Base-by-base conservation (phyloP, 2,113 vertebrate species). In the Mystacornis crossleyi region DNA sequence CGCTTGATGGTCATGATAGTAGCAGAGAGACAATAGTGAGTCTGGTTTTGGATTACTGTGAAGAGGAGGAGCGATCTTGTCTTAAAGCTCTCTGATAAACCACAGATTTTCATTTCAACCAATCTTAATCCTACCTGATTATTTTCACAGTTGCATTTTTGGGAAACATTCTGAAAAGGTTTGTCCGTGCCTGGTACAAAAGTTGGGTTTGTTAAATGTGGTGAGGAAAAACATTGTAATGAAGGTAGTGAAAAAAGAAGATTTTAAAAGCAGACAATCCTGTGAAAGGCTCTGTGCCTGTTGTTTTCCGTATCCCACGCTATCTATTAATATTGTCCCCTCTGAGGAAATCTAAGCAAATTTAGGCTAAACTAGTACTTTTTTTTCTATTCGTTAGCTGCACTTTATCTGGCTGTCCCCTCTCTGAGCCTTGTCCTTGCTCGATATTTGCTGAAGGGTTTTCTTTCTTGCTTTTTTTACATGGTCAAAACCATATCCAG, bases 401-500 rank as follows among this genome's bases (percentile, higher is more conserved):
- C 31, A 31, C 48, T 73, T 62, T 86, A 14, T 47, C 67, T 51
- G 70, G 8, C 73, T 93, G 40, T 82, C 60, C n/a, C 29, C 4
- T 10, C 31, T 66, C 17, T 33, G 33, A 65, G 50, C 75, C 66
- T 79, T 28, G 1, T 70, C 57, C 31, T 83, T 79, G 38, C 20
- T 40, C 77, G 54, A 11, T 61, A 42, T 28, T 93, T 87, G 75
- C 77, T 79, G 81, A 95, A 81, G 9, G 20, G 25, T 69, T 85
- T 87, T 73, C 33, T 93, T 90, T 28, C 25, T 89, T 77, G 61
- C 61, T 43, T 81, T 90, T 40, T 23, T 70, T 24, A 24, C 34
- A 31, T 85, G n/a, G 45, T 86, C 80, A 94, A 82, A 95, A 58
- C 42, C 55, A 33, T 78, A 53, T 67, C 60, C 51, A 80, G 47